Evolutionary conservation across 2,797 vertebrate species (phyloP), one percentile per base, ranked within the genome.

Genomic region (Bovichtus variegatus): DNA sequence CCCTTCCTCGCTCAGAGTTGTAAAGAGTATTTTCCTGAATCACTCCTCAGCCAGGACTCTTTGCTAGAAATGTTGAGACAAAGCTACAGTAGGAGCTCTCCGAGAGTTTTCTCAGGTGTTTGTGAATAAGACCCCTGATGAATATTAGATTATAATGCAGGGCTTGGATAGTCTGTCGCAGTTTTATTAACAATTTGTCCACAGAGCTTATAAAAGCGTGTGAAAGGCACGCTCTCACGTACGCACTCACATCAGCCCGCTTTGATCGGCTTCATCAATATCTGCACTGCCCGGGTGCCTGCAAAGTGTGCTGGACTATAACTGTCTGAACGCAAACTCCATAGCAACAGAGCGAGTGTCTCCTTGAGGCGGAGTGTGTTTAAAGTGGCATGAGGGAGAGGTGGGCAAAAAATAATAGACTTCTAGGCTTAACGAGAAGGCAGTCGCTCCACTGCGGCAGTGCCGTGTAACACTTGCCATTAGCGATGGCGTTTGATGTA

Each of bases 311-410:
- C 69, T 64, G 3, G 4, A 51, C 65, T 29, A 54, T n/a, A 64
- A 67, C 62, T 1, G 11, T 27, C 69, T 63, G 41, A 71, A 76
- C 46, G 64, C 74, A 54, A 83, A 83, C 79, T 77, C 88, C 91
- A 88, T 91, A 78, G 89, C 89, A 91, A 93, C 87, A 71, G 79
- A 84, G 76, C 38, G 72, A 72, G 74, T 49, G 86, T 81, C 68
- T 87, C 78, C 77, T 79, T 40, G 46, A 85, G 78, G 81, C 63
- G 21, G 81, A 84, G 83, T 78, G 76, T 71, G 68, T 76, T 83
- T 82, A 82, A n/a, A 89, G 84, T 82, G 79, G 76, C 70, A 69
- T 77, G 49, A 71, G 31, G 74, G 61, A 85, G 82, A 83, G 71
- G 81, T 85, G 83, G 80, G 80, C 60, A 82, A 78, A 87, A n/a